Base-by-base conservation (phyloP, 2,888 invertebrate species). In the Dynastes maya region DNA sequence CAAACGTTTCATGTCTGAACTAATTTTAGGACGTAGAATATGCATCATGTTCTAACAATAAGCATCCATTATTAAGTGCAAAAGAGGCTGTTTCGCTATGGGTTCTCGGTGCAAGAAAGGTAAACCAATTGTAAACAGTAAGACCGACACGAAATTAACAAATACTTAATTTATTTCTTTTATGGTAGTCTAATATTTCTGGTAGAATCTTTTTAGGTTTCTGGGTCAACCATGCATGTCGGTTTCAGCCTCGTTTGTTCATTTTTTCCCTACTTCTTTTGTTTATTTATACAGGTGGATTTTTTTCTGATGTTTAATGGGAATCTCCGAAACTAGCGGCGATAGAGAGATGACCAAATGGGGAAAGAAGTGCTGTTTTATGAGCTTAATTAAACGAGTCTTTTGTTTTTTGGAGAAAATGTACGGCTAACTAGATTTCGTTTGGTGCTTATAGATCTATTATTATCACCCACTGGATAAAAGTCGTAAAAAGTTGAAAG, bases 11-110 rank as follows among this genome's bases (percentile, higher is more conserved):
- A 77, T 79, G 77, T 79, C 77, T 80, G 61, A 45, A 79, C 80
- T 80, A 80, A 80, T 91, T 91, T 90, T 93, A 94, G 94, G 94
- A 93, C 90, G 90, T 92, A 90, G 92, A 92, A 90, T 93, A 92
- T 91, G 91, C 92, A 90, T 91, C 88, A 85, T 86, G 90, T 83
- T 88, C 92, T 88, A 90, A 92, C 91, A 93, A 92, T 91, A 92
- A 92, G 90, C 93, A 94, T 92, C 94, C 93, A 92, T 94, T 96
- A 91, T 94, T 96, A 91, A 96, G 95, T 91, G 95, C 95, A 92
- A 95, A 95, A 94, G 96, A 96, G 94, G 96, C 96, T 92, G 95
- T 96, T 92, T 95, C 96, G 91, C 94, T 96, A 90, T 96, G 96
- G 96, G 95, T 95, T 91, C 95, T 96, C 92, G 95, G 95, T 93